phyloP scores from a whole-genome alignment of 1,140 invertebrate species.

The Hydropsyche tenuis region DNA sequence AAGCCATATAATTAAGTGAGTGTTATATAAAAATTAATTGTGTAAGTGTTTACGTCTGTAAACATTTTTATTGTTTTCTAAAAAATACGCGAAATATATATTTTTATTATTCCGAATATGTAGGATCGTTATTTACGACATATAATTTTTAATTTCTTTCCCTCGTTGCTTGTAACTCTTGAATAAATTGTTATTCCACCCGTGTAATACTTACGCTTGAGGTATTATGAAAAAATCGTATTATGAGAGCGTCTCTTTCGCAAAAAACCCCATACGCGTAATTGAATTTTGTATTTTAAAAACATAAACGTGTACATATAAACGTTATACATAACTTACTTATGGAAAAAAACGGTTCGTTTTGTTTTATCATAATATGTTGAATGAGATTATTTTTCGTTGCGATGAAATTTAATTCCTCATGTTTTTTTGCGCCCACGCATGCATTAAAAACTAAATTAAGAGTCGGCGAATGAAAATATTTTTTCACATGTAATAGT shows the following conservation, averaged over 20 bases:
- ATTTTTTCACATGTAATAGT: too few species aligned
- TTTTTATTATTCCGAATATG: too few species aligned
- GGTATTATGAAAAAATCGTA: constrained; percentile 20
- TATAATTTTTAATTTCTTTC: neutral
- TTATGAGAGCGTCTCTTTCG: constrained; percentile 8
- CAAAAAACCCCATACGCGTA: constrained; percentile 17
- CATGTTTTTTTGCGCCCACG: neutral
- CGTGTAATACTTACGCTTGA: constrained; percentile 22
- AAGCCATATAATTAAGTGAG: too few species aligned
- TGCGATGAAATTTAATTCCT: neutral
- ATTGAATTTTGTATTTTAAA: constrained; percentile 12
- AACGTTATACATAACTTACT: neutral
- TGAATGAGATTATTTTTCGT: neutral
- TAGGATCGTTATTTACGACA: too few species aligned
- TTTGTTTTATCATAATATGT: neutral
- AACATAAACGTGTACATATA: constrained; percentile 5
- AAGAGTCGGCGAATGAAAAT: too few species aligned
- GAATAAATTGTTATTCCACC: constrained; percentile 9
- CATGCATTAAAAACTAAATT: too few species aligned
- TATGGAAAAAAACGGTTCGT: neutral
- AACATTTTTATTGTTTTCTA: too few species aligned
- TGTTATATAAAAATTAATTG: too few species aligned
- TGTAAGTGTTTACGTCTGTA: too few species aligned
- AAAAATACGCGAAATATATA: too few species aligned
- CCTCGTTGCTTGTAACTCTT: neutral